Percentiles rank a stretch among this genome's conserved stretches.
Conservation (phyloP, 2,113 vertebrate species). For the Geococcyx californianus region DNA sequence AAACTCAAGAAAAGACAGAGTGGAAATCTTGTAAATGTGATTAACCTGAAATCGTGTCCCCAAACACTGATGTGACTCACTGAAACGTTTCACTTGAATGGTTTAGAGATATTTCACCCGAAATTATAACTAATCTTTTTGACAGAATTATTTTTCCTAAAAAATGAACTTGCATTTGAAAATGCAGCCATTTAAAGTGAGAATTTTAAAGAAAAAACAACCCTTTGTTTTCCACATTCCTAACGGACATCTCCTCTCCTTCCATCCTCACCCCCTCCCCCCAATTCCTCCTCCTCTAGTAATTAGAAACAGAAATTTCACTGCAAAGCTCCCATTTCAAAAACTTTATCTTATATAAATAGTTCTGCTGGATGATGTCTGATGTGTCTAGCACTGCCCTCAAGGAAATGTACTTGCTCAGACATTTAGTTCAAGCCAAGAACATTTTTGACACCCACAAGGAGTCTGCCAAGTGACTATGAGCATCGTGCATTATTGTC, state of each 20-base stretch:
- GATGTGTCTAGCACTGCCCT: constrained; percentile 14
- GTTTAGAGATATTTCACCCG: not conserved
- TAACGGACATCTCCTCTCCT: not conserved
- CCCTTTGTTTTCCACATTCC: not conserved
- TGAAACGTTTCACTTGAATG: not conserved
- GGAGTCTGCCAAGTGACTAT: constrained; percentile 30
- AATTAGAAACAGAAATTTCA: constrained; percentile 42
- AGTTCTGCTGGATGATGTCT: not conserved
- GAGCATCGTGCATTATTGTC: not conserved
- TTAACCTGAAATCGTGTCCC: not conserved
- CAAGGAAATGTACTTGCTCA: constrained; percentile 30
- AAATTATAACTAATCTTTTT: not conserved
- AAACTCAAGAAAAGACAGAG: not conserved
- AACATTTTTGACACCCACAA: constrained; percentile 57
- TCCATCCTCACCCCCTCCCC: not conserved
- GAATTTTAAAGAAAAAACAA: not conserved
- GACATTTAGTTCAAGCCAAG: constrained; percentile 12
- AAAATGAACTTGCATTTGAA: not conserved
- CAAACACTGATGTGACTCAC: not conserved
- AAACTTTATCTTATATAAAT: not conserved
- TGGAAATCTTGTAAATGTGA: not conserved
- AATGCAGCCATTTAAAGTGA: not conserved
- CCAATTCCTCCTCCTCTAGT: not conserved
- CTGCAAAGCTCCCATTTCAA: not conserved
- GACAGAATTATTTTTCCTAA: not conserved